Base-by-base conservation (phyloP, 2,797 vertebrate species). In the Leuciscus waleckii region DNA sequence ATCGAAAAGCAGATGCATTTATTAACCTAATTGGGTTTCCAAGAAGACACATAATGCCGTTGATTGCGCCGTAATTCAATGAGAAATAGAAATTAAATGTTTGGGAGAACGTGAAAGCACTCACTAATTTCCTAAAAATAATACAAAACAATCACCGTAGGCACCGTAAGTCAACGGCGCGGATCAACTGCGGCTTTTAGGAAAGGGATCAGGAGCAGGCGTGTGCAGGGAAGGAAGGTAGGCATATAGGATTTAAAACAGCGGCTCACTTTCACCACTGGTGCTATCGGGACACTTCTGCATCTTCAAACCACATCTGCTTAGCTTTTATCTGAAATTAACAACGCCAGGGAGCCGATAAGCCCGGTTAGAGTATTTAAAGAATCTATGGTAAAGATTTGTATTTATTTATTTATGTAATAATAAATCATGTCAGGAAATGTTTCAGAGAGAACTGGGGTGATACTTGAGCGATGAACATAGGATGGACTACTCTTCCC, bases 21-120 rank as follows among this genome's bases (percentile, higher is more conserved):
- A 90, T 92, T 89, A 86, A 89, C 85, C 84, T 87, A 91, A 89
- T 91, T 91, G 86, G 75, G 80, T 85, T 90, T 80, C 86, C 81
- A 90, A 83, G 84, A 58, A 46, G 83, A 81, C 74, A 49, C 89
- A 87, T 81, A 71, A 51, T 74, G 82, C 54, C 68, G 67, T 88
- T 88, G 85, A 91, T 80, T 90, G 84, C 69, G 73, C 76, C 54
- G 65, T 89, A 85, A 89, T 89, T 90, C 73, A 87, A 86, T 88
- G 67, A 87, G 86, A 82, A 78, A 81, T 75, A 61, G 17, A 74
- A 77, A 82, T 73, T 35, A 81, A 85, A 80, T 85, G 49, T 46
- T 74, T 61, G 49, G 39, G n/a, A 77, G 75, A 81, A 69, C 11
- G 17, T 43, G 26, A 51, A 69, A 58, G 67, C 51, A 85, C 70